phyloP scores from a whole-genome alignment of 2,113 vertebrate species.

The Daphoenositta chrysoptera region DNA sequence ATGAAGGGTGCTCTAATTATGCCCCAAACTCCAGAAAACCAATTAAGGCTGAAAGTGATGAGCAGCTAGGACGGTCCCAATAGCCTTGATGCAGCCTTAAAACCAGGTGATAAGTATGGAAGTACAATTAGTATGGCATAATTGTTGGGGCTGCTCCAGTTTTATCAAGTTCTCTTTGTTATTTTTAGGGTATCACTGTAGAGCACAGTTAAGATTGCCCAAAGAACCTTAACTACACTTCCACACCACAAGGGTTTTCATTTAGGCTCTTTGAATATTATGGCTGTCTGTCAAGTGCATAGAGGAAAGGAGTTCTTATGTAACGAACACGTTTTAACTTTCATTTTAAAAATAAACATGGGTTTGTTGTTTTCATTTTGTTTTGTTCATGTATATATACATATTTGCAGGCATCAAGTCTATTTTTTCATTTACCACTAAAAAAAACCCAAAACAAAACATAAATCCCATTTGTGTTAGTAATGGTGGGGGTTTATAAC shows the following conservation, averaged over 20 bases:
- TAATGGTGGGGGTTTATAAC: neutral
- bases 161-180: neutral
- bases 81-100: neutral
- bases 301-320: neutral
- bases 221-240: neutral
- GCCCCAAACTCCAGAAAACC: neutral
- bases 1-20: neutral
- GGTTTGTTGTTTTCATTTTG: neutral
- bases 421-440: neutral
- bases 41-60: neutral
- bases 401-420: accelerated
- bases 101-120: neutral
- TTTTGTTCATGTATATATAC: neutral
- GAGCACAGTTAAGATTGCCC: neutral
- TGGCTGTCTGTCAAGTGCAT: neutral
- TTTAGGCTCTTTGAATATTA: neutral
- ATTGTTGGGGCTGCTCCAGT: accelerated
- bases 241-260: neutral
- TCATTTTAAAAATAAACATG: neutral
- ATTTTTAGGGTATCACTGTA: neutral
- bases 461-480: neutral
- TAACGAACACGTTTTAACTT: neutral
- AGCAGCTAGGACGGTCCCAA: neutral
- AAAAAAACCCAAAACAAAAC: neutral
- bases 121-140: neutral